Base-by-base conservation (phyloP, 2,113 vertebrate genomes). In the Paramisgurnus dabryanus region DNA sequence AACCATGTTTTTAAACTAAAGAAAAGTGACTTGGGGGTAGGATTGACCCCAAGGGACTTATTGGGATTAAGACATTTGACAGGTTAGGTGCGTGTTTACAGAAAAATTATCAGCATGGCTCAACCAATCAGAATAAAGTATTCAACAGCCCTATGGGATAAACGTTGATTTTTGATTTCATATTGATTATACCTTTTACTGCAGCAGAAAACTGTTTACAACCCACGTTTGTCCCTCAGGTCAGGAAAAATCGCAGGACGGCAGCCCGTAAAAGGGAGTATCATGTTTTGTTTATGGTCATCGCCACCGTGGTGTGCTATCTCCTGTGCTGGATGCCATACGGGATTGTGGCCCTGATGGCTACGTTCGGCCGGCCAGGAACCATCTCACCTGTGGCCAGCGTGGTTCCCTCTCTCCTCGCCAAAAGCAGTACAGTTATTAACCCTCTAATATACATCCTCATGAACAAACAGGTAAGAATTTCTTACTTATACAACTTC, bases 381-480 rank as follows among this genome's bases (percentile, higher is more conserved):
- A 87, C 86, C 78, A 92, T 96, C 22, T 92, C 92, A 12, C 92
- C 93, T 0, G 90, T 93, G 63, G 93, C 92, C 72, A 95, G 93
- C 43, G 80, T 95, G 79, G 88, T 95, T 43, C 93, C 94, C 10
- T 94, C 93, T 1, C 90, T 96, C 12, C 89, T 96, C 69, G 95
- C 94, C 83, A 96, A 96, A 88, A 95, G 93, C 92, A 96, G 93
- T 88, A 95, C 93, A 0, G 93, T 95, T 82, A 95, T 92, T 86
- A 96, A 95, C 86, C 94, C 94, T 2, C 86, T 95, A 77, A 95
- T 96, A 88, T 95, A 95, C 86, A 95, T 95, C 67, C 91, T 94
- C 12, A 95, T 95, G 94, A 96, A 95, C 78, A 94, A 95, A 76
- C 80, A 85, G 80, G 80, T 79, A 79, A 79, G 17, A 58, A 8